Percentiles rank a stretch among this genome's conserved stretches.
These are phyloP conservation scores for Manduca sexta DNA, from an alignment of 1,140 invertebrate species.

Conservation along the genomic window DNA sequence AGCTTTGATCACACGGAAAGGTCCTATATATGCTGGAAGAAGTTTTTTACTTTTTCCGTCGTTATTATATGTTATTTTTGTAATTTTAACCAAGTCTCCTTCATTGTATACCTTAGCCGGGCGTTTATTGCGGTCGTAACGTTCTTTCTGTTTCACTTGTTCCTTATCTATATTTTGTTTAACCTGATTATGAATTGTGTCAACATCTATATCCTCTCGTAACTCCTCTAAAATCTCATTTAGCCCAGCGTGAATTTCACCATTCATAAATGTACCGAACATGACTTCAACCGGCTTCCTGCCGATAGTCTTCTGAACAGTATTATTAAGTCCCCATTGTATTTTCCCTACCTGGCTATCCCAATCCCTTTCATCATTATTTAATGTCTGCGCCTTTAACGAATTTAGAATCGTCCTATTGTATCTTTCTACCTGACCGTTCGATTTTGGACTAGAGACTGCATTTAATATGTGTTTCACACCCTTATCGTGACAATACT, in stretches of 20 bases:
- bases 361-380: conserved; percentile 19
- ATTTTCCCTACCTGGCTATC: conserved; percentile 13
- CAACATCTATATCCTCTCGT: neutral
- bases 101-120: too few relatives aligned
- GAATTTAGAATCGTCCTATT: conserved; percentile 23
- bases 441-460: too few relatives aligned
- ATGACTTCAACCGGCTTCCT: too few relatives aligned
- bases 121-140: neutral
- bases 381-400: conserved; percentile 16
- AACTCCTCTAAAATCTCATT: conserved; percentile 21
- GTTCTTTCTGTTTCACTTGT: conserved; percentile 12
- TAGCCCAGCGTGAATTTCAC: conserved; percentile 14
- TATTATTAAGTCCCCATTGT: conserved; percentile 26
- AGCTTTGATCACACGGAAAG: too few relatives aligned
- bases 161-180: conserved; percentile 10
- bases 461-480: conserved; percentile 28
- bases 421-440: conserved; percentile 28
- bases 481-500: conserved; percentile 14
- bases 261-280: conserved; percentile 13
- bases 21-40: too few relatives aligned
- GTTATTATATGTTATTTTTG: too few relatives aligned
- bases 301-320: too few relatives aligned
- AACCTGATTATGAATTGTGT: conserved; percentile 2
- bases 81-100: too few relatives aligned
- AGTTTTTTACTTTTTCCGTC: too few relatives aligned